Conservation (phyloP, 2,888 invertebrate species). For the Chouioia cunea region DNA sequence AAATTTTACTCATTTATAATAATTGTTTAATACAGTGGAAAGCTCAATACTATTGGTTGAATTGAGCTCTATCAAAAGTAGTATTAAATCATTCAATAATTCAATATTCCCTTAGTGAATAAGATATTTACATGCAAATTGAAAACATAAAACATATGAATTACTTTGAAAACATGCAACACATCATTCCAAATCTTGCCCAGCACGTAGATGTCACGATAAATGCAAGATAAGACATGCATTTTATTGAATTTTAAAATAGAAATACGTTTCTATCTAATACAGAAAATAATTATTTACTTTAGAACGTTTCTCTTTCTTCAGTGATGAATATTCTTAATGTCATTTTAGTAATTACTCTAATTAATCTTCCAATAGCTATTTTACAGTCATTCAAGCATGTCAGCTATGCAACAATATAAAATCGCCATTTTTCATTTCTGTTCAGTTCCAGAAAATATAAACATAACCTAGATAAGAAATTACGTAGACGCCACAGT, state of each 20-base stretch:
- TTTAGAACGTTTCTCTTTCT: not conserved
- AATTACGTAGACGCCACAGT: slow-evolving; percentile 37
- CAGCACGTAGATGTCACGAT: slow-evolving; percentile 3
- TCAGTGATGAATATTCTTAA: no score
- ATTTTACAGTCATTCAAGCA: no score
- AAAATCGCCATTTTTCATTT: slow-evolving; percentile 47
- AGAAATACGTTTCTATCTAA: slow-evolving; percentile 24
- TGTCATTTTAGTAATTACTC: no score
- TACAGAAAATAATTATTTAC: slow-evolving; percentile 32
- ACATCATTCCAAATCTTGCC: slow-evolving; percentile 4
- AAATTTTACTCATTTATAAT: not conserved
- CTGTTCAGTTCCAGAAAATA: slow-evolving; percentile 42
- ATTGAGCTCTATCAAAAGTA: no score
- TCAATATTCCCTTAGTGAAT: no score
- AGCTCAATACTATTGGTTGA: no score
- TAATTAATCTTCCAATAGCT: no score
- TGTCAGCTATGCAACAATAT: not conserved
- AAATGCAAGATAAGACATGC: slow-evolving; percentile 22
- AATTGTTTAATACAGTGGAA: no score
- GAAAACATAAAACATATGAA: not conserved
- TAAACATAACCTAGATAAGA: slow-evolving; percentile 49
- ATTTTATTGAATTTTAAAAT: slow-evolving; percentile 24
- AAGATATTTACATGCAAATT: no score
- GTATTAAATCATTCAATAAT: no score
- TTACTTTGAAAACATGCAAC: not conserved